Evolutionary conservation across 1,140 invertebrate species (phyloP).

Genomic region (Cyclargus thomasi): DNA sequence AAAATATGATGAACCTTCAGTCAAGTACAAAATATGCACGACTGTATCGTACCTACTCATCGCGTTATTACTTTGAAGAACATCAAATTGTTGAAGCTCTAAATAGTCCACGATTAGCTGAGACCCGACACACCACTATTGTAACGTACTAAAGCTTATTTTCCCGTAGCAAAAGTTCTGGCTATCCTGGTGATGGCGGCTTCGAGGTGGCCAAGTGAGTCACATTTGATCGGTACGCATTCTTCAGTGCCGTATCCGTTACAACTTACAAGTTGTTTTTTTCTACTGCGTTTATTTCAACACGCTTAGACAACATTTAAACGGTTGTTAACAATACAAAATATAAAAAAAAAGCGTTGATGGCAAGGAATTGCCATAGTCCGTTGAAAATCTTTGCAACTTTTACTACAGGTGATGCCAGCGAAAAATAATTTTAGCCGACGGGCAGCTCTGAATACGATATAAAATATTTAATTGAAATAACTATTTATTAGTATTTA

Average conservation of each 20-base stretch:
- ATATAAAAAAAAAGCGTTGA: not conserved
- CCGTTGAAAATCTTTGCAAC: too few species aligned
- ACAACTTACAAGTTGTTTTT: conserved; percentile 46
- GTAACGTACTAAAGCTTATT: conserved; percentile 26
- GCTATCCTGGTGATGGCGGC: conserved; percentile 32
- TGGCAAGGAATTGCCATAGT: not conserved
- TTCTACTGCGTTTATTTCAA: conserved; percentile 25
- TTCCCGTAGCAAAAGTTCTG: conserved; percentile 26
- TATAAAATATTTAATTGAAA: too few species aligned
- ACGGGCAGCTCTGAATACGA: too few species aligned
- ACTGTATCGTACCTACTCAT: not conserved
- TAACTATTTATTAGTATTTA: too few species aligned
- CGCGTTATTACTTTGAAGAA: not conserved
- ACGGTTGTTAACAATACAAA: not conserved
- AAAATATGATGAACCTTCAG: not conserved
- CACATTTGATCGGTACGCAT: conserved; percentile 57
- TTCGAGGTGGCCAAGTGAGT: conserved; percentile 65
- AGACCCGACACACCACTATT: conserved; percentile 28
- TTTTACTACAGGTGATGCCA: too few species aligned
- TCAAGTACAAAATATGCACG: not conserved
- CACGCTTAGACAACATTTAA: not conserved
- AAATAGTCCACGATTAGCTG: conserved; percentile 30
- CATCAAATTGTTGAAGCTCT: conserved; percentile 25
- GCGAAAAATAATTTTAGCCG: too few species aligned
- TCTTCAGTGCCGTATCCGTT: conserved; percentile 61